Evolutionary conservation across 2,888 invertebrate genomes (phyloP), one percentile per base, ranked within the genome.

Genomic region (Mantis religiosa): DNA sequence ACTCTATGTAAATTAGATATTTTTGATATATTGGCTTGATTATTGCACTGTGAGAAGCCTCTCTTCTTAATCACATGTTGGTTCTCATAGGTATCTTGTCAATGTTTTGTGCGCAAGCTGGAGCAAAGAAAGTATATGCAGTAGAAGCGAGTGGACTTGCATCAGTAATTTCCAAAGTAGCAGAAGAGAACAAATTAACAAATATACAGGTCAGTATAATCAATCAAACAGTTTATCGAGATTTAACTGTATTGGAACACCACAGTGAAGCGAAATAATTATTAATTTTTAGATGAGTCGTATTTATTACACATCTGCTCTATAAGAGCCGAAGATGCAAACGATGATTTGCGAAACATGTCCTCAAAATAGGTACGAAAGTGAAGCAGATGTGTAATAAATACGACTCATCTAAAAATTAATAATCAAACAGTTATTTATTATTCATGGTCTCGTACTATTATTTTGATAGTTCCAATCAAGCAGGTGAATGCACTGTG

Each of bases 101-200:
- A 2, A 94, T 98, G 92, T 98, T 98, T 93, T 98, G 97, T 93
- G 98, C 97, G 0, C 95, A 96, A 93, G 98, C 97, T 54, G 98
- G 98, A n/a, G 98, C 98, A 8, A 95, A 95, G 89, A 96, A 96
- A 93, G 98, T 98, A 0, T 97, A 96, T 92, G 97, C 98, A 14
- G 95, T 98, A 1, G 98, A 98, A 94, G 97, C 97, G 3, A 97
- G 97, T 91, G 94, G 95, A 90, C 93, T 97, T 82, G 96, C 96
- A 7, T 93, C 94, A 91, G 92, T 97, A 87, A 95, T 97, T 2
- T 93, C 95, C 90, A 94, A 96, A 92, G 94, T 97, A 28, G 95
- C 96, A 0, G 94, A 95, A 90, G 97, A 97, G 92, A 98, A 98
- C 93, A 94, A 95, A 28, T 94, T 96, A 71, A 1, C 54, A 20